phyloP scores from a whole-genome alignment of 1,140 invertebrate genomes.

The Cecropterus lyciades region DNA sequence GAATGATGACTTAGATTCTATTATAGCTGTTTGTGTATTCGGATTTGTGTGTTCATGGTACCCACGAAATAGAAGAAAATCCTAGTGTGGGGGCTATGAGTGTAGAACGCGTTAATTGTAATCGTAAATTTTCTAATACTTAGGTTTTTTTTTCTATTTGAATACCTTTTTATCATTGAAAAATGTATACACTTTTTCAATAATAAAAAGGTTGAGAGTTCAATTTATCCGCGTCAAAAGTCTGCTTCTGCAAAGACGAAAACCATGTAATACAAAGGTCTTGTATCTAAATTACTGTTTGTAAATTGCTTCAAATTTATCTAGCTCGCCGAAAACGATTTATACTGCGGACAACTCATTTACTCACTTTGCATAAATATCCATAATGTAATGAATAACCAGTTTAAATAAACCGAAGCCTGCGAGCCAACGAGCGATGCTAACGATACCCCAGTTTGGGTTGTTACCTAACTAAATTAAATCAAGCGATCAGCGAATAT shows the following conservation, averaged over 20 bases:
- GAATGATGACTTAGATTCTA: too few species aligned
- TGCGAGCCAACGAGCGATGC: background rate
- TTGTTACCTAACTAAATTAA: background rate
- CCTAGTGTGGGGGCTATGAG: too few species aligned
- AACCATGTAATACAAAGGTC: background rate
- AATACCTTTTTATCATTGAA: too few species aligned
- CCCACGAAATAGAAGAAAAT: too few species aligned
- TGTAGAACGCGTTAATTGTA: too few species aligned
- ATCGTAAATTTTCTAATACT: too few species aligned
- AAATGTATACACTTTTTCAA: too few species aligned
- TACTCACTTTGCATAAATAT: conserved; percentile 22
- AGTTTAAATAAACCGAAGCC: background rate
- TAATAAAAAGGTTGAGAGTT: background rate
- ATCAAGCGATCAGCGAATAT: background rate
- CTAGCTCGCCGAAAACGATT: conserved; percentile 15
- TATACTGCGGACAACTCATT: conserved; percentile 19
- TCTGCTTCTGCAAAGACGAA: background rate
- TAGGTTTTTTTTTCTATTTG: too few species aligned
- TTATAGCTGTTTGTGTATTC: too few species aligned
- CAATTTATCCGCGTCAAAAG: background rate
- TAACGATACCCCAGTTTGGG: background rate
- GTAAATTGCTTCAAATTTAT: conserved; percentile 10
- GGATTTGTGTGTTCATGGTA: too few species aligned
- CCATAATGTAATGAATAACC: conserved; percentile 7
- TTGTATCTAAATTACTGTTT: conserved; percentile 4